Base-by-base conservation (phyloP, 1,140 invertebrate species). In the Panonychus citri region DNA sequence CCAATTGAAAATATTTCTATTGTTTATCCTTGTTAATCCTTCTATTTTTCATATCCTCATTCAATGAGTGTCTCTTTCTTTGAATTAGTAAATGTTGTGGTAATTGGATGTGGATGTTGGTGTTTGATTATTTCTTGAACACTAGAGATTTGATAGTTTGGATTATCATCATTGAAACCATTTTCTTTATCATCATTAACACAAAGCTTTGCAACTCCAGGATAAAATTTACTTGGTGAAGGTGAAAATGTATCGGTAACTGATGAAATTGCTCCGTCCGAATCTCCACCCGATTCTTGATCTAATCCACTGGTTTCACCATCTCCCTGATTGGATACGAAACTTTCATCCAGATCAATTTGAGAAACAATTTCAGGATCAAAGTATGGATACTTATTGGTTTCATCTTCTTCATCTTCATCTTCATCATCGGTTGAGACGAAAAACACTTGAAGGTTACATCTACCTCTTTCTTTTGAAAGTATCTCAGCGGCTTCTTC, bases 401-500 rank as follows among this genome's bases (percentile, higher is more conserved):
- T 27, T 28, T 8, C 15, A 17, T 28, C 17, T 3, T 48, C 43
- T 8, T 34, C 27, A 17, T 55, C 54, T 7, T 43, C 40, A 17
- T 46, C 28, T 10, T 46, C 39, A 8, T 43, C 39, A 26, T 55
- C 54, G 5, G 54, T 17, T 2, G 25, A 26, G 15, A 55, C 43
- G 21, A 55, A 55, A 26, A 55, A 10, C 12, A 43, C 39, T 46
- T 55, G 24, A n/a, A 54, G 4, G 37, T 19, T 39, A 2, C 10
- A 28, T 4, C 27, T 30, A 51, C 55, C 52, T 58, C 69, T 69
- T 64, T 71, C 66, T 60, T 66, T 66, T n/a, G 79, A 79, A 56
- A 84, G 67, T 55, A 82, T 74, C 56, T 77, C 72, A 10, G 83
- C 81, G 10, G 81, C 82, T 65, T 83, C 81, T 57, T 77, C 74